Conservation (phyloP, 2,888 invertebrate species). For the Xestia rhomboidea region DNA sequence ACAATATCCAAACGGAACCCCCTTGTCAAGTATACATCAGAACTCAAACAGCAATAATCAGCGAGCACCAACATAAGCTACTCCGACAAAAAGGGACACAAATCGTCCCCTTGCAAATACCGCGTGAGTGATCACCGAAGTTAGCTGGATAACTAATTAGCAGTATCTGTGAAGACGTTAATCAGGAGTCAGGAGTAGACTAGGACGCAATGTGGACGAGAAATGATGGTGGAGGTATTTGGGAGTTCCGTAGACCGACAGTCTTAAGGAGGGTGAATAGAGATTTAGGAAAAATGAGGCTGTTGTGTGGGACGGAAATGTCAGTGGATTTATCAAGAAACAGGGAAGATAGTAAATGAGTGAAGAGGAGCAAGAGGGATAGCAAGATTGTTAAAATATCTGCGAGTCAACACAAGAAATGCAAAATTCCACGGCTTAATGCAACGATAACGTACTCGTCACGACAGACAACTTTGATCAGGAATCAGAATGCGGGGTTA, state of each 20-base stretch:
- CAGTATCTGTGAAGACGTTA: conserved; percentile 35
- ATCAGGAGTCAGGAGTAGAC: conserved; percentile 24
- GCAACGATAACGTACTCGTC: not conserved
- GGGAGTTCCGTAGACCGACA: not conserved
- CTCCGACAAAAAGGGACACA: conserved; percentile 26
- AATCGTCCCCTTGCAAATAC: conserved; percentile 22
- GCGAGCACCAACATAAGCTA: conserved; percentile 4
- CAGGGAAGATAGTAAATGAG: not conserved
- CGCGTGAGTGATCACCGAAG: conserved; percentile 53
- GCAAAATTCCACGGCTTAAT: not conserved
- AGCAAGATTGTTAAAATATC: not conserved
- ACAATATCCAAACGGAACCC: not conserved
- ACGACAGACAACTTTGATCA: not conserved
- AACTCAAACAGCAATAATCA: conserved; percentile 27
- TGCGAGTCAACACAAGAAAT: not conserved
- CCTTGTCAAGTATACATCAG: not conserved
- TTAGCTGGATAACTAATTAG: conserved; percentile 54
- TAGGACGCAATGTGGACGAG: conserved; percentile 21
- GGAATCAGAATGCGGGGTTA: not conserved
- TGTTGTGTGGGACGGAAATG: not conserved
- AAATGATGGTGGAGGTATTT: conserved; percentile 8
- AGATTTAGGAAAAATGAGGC: not conserved
- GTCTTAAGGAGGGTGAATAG: not conserved
- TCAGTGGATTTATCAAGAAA: not conserved
- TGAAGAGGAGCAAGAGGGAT: not conserved